A percentile compares a stretch with the other conserved stretches of the same genome.
Conservation (phyloP, 1,140 invertebrate genomes). For the Pentalonia nigronervosa region DNA sequence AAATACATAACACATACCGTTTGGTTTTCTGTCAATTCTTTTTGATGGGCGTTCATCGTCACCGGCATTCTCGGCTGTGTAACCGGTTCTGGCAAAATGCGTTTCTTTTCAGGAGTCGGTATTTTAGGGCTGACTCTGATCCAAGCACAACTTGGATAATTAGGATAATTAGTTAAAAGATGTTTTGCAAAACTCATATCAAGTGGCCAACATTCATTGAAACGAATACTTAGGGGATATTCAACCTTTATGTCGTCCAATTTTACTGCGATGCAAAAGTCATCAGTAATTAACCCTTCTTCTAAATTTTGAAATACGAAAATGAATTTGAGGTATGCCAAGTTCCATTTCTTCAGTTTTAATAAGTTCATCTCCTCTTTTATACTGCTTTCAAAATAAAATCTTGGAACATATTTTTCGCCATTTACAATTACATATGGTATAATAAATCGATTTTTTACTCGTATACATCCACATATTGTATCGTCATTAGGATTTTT, state of each 20-base stretch:
- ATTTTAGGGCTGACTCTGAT: too few species aligned
- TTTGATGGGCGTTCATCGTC: neutral
- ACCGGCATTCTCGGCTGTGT: neutral
- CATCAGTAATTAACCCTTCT: slow-evolving; percentile 88
- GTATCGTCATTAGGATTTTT: slow-evolving; percentile 74
- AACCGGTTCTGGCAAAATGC: neutral
- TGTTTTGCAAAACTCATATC: too few species aligned
- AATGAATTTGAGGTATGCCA: slow-evolving; percentile 92
- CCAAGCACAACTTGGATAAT: too few species aligned
- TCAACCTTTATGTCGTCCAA: too few species aligned
- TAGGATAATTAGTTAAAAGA: too few species aligned
- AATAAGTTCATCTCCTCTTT: slow-evolving; percentile 74
- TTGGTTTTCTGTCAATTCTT: slow-evolving; percentile 10
- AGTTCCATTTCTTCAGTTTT: slow-evolving; percentile 86
- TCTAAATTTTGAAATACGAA: slow-evolving; percentile 90
- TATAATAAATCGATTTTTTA: slow-evolving; percentile 92
- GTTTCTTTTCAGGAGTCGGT: slow-evolving; percentile 76
- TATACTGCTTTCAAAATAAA: slow-evolving; percentile 92
- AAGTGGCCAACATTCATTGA: too few species aligned
- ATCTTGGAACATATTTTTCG: slow-evolving; percentile 90
- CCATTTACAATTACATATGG: slow-evolving; percentile 86
- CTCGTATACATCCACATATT: slow-evolving; percentile 92
- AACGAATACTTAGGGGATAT: too few species aligned
- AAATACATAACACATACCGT: neutral
- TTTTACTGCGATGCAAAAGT: too few species aligned